Percentiles rank a stretch among this genome's conserved stretches.
Evolutionary conservation across 2,888 invertebrate species (phyloP).

Genomic region (Subacronicta megacephala): DNA sequence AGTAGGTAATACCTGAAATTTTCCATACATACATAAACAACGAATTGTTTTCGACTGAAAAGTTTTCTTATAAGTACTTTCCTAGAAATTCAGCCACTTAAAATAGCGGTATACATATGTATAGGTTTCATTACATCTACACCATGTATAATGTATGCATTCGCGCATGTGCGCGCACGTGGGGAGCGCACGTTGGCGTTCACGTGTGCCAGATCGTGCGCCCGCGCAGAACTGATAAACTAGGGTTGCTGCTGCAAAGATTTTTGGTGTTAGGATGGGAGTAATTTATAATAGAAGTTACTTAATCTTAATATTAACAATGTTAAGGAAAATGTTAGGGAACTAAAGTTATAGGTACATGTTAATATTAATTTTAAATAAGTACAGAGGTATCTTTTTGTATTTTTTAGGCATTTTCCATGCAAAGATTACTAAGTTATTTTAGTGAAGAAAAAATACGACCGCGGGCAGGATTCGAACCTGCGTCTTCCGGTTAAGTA

Average conservation of each 20-base stretch:
- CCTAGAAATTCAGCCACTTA: constrained; percentile 27
- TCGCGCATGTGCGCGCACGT: constrained; percentile 51
- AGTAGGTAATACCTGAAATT: constrained; percentile 12
- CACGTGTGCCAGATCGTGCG: constrained; percentile 58
- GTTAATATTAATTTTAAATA: too few relatives aligned
- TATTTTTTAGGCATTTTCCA: too few relatives aligned
- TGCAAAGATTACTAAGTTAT: too few relatives aligned
- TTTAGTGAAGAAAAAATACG: too few relatives aligned
- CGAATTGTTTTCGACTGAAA: background rate
- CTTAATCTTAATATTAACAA: too few relatives aligned
- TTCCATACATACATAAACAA: constrained; percentile 14
- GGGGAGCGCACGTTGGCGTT: constrained; percentile 60
- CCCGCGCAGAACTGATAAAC: constrained; percentile 25
- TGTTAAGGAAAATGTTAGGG: too few relatives aligned
- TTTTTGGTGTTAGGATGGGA: too few relatives aligned
- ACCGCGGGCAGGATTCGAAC: too few relatives aligned
- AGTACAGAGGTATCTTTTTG: too few relatives aligned
- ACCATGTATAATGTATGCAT: constrained; percentile 48
- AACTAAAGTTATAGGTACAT: too few relatives aligned
- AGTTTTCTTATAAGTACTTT: constrained; percentile 16
- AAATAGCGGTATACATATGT: constrained; percentile 26
- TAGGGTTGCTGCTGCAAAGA: constrained; percentile 50
- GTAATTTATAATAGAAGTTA: too few relatives aligned
- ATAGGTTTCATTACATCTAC: constrained; percentile 41
- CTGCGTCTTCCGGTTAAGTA: too few relatives aligned